These are phyloP conservation scores for Drosophila pachea DNA, from an alignment of 1,140 invertebrate genomes.

Conservation along the genomic window DNA sequence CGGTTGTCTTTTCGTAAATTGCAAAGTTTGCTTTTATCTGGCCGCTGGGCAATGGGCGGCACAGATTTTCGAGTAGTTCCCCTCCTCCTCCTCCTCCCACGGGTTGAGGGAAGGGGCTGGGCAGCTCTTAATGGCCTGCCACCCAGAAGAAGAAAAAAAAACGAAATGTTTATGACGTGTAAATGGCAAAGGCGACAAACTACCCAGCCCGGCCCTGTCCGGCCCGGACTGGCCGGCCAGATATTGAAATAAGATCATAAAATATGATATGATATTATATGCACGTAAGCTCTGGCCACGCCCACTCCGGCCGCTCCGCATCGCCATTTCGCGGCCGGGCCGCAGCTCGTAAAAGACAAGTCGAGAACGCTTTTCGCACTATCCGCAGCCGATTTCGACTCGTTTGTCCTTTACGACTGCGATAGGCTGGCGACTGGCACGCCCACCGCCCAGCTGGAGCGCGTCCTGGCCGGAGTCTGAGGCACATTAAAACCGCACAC, in stretches of 20 bases:
- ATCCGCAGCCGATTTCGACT: conserved; percentile 26
- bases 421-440: conserved; percentile 10
- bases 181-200: conserved; percentile 47
- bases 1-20: conserved; percentile 11
- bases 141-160: too few species aligned
- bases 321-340: not conserved
- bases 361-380: conserved; percentile 42
- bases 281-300: conserved; percentile 29
- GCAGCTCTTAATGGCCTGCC: too few species aligned
- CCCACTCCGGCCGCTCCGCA: conserved; percentile 13
- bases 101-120: too few species aligned
- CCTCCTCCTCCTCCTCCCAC: too few species aligned
- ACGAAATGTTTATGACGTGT: conserved; percentile 44
- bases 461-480: conserved; percentile 16
- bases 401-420: conserved; percentile 34
- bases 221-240: not conserved
- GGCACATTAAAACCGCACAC: conserved; percentile 52
- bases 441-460: not conserved
- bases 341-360: conserved; percentile 44
- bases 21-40: conserved; percentile 24
- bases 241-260: conserved; percentile 45
- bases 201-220: conserved; percentile 16
- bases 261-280: conserved; percentile 43
- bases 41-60: conserved; percentile 23
- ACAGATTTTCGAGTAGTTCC: conserved; percentile 33